Evolutionary conservation across 2,113 vertebrate species (phyloP), one percentile per base, ranked within the genome.

Genomic region (Eonycteris spelaea): DNA sequence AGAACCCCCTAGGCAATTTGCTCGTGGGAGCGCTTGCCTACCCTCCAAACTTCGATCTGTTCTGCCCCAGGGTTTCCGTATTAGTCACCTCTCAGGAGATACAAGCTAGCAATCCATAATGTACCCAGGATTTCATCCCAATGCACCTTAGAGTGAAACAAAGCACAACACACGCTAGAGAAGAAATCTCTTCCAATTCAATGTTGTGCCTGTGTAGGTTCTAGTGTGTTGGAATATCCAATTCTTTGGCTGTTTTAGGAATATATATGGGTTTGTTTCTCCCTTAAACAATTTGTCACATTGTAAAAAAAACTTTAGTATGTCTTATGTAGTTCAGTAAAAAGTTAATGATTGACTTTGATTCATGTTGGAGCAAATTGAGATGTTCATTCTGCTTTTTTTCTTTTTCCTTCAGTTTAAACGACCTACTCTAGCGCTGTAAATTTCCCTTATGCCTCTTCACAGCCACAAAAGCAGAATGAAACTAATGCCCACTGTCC

Each of bases 341-440:
- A 87, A 91, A 88, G 84, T 74, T 80, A 96, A 73, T 45, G 48
- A 68, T 57, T 85, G 78, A 91, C 59, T 78, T 86, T 75, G 18
- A 67, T 90, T 86, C 43, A 19, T 73, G 24, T 67, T 48, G 89
- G 51, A 95, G 30, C 38, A 86, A 61, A 70, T 57, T 28, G 15
- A 9, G 35, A 14, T 40, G 19, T 35, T 92, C 65, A 35, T 48
- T 96, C 93, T 77, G 26, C 28, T 68, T 78, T 73, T 53, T 38
- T 30, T 63, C n/a, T 26, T 65, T 51, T 55, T 51, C 43, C 53
- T 45, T 78, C 35, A 51, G 51, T 68, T 95, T 48, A 63, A 70
- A 68, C 67, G 1, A 67, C 38, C 38, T 38, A 35, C 8, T 40
- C 38, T 55, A 70, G 45, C 28, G 13, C 14, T 28, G 73, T 38